Percentiles rank a stretch among this genome's conserved stretches.
phyloP scores from a whole-genome alignment of 2,888 invertebrate genomes.

The Pyralis farinalis region DNA sequence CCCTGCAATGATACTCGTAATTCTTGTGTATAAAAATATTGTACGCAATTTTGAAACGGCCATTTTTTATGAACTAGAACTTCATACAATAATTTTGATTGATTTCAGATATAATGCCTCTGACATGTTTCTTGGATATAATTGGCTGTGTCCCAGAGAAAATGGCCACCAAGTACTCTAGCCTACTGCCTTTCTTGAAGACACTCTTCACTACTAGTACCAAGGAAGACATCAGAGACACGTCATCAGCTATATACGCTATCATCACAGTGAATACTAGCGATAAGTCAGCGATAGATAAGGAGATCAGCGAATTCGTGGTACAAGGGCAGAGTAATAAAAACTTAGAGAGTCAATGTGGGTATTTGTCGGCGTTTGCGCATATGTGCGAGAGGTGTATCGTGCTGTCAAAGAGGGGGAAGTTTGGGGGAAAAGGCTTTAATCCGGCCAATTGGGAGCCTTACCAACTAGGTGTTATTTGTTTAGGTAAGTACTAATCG shows the following conservation, averaged over 20 bases:
- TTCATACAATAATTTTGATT: not conserved
- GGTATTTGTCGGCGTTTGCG: conserved; percentile 86
- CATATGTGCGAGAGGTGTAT: conserved; percentile 86
- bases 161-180: conserved; percentile 83
- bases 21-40: too few relatives aligned
- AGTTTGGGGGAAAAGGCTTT: conserved; percentile 68
- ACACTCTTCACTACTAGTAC: conserved; percentile 84
- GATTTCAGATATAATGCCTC: conserved; percentile 79
- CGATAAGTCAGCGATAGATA: conserved; percentile 71
- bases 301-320: conserved; percentile 75
- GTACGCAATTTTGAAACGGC: too few relatives aligned
- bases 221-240: conserved; percentile 88
- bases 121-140: conserved; percentile 90
- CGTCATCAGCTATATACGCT: conserved; percentile 88
- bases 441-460: conserved; percentile 77
- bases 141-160: conserved; percentile 90
- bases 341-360: conserved; percentile 88
- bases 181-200: conserved; percentile 83
- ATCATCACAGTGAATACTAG: conserved; percentile 84
- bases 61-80: too few relatives aligned
- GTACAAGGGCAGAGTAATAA: conserved; percentile 75
- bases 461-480: conserved; percentile 79
- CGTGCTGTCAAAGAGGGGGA: conserved; percentile 58
- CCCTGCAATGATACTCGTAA: too few relatives aligned
- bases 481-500: conserved; percentile 72